These are phyloP conservation scores for Bubalus kerabau DNA, from an alignment of 2,113 vertebrate species.

Conservation along the genomic window DNA sequence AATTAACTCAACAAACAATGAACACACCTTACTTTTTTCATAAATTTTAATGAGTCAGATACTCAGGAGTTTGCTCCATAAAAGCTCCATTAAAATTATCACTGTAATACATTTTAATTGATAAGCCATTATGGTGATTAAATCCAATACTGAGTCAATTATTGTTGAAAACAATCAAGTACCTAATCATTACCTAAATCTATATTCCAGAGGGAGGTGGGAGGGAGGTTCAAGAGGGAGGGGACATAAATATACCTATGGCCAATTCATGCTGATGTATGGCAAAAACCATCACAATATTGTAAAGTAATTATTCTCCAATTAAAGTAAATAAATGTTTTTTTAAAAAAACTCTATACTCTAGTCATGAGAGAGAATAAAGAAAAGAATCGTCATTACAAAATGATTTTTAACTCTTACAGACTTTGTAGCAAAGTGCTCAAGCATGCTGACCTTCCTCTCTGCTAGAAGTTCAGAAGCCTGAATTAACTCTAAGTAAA, in stretches of 20 bases:
- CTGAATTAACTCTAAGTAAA: slow-evolving; percentile 49
- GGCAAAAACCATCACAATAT: neutral
- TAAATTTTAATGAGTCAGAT: slow-evolving; percentile 6
- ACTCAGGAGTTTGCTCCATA: neutral
- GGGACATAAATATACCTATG: neutral
- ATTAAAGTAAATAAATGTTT: neutral
- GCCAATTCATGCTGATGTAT: neutral
- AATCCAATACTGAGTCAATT: neutral
- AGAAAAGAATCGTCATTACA: neutral
- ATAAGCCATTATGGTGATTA: neutral
- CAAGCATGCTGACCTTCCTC: neutral
- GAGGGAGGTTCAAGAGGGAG: neutral
- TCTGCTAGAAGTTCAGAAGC: neutral
- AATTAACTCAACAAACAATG: neutral
- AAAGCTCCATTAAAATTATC: slow-evolving; percentile 13
- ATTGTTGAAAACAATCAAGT: slow-evolving; percentile 22
- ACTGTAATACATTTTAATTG: neutral
- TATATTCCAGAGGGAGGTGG: neutral
- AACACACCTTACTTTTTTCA: neutral
- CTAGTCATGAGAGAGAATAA: neutral
- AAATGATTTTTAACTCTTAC: neutral
- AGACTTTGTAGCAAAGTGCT: neutral
- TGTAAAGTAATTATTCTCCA: neutral
- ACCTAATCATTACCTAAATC: neutral
- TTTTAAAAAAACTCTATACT: neutral